Evolutionary conservation across 2,113 vertebrate genomes (phyloP), one percentile per base, ranked within the genome.

Genomic region (Sialia sialis): DNA sequence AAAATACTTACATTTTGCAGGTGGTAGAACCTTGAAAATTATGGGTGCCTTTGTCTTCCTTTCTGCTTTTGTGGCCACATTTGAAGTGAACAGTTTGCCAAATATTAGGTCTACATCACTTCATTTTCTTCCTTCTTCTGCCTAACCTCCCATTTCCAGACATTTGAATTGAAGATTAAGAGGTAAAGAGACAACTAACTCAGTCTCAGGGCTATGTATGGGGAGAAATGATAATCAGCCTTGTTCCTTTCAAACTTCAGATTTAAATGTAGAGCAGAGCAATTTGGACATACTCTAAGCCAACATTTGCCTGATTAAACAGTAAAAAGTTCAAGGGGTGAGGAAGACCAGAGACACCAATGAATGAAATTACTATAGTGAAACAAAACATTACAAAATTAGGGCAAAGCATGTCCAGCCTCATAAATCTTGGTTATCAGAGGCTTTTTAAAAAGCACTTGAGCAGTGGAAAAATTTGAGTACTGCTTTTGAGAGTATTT

Each of bases 241-340:
- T 93, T 77, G 26, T 25, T 72, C 20, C 25, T 75, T 94, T 89
- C 52, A 84, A 84, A 74, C 43, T 92, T 91, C 30, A 27, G 9
- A 56, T 91, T 78, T 51, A 89, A 89, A 94, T 55, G 34, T 67
- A 74, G 52, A 90, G 69, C 39, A 78, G 73, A 73, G 38, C 11
- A 26, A 21, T 93, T 73, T 75, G 34, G 77, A 70, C 58, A 66
- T 85, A 80, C 39, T 73, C 51, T 84, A 84, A 94, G 38, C 73
- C 80, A 89, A 51, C 38, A 51, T 82, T 87, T 88, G 82, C 36
- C 87, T 59, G 70, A 95, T 90, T 85, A 77, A 87, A 97, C 49
- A 52, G 85, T 95, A 96, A 97, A 97, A 97, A 97, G 97, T 97
- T 97, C 94, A 98, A 18, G 70, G 52, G n/a, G 36, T 97, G 95